phyloP scores from a whole-genome alignment of 2,113 vertebrate genomes.

The Macquaria australasica region DNA sequence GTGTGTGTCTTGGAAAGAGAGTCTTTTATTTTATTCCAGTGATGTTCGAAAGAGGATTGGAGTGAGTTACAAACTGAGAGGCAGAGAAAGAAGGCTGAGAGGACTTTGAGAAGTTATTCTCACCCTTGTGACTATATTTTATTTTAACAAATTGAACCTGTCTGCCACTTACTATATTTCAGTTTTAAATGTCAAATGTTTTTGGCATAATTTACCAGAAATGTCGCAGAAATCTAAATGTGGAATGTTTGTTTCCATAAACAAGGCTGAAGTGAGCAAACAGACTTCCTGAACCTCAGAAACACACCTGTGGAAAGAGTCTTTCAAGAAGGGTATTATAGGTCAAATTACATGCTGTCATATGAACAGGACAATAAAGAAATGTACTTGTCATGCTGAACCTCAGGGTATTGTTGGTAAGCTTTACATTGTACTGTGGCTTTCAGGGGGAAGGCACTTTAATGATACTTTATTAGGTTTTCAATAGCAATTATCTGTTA shows the following conservation, averaged over 20 bases:
- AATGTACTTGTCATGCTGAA: neutral
- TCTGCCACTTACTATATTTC: neutral
- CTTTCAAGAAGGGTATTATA: neutral
- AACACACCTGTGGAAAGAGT: neutral
- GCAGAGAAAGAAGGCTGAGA: neutral
- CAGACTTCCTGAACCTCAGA: constrained; percentile 26
- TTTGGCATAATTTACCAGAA: rapidly evolving
- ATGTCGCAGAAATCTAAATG: neutral
- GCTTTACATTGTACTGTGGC: no score
- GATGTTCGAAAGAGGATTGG: neutral
- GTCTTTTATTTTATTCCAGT: neutral
- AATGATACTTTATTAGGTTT: no score
- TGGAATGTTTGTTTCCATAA: constrained; percentile 10
- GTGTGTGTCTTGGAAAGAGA: constrained; percentile 8
- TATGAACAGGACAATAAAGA: neutral
- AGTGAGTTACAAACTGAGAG: neutral
- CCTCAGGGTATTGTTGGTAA: no score
- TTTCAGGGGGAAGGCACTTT: no score
- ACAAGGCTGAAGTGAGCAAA: constrained; percentile 6
- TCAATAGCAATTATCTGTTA: no score
- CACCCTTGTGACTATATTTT: neutral
- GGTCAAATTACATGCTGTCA: neutral
- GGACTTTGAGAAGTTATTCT: neutral
- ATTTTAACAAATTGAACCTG: neutral
- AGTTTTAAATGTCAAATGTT: neutral